Percentiles rank a stretch among this genome's conserved stretches.
Evolutionary conservation across 1,140 invertebrate species (phyloP).

Genomic region (Lerema accius): DNA sequence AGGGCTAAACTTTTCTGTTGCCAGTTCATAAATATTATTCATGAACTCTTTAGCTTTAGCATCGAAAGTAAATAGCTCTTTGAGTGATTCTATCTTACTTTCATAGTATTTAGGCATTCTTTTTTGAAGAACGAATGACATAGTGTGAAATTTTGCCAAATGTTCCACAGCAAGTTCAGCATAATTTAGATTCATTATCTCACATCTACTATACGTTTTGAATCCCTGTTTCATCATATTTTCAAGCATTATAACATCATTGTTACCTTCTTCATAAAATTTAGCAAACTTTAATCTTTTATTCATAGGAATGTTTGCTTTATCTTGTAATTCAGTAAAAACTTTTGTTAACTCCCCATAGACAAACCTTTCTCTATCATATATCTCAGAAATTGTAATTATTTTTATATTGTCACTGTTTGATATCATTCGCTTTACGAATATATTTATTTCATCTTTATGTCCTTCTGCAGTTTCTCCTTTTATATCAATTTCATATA

Average conservation of each 20-base stretch:
- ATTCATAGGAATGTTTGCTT: too few species aligned
- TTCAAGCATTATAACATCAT: constrained; percentile 60
- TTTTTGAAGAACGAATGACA: constrained; percentile 56
- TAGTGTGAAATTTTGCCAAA: constrained; percentile 59
- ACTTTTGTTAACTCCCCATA: too few species aligned
- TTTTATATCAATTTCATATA: constrained; percentile 37
- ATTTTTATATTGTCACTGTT: background rate
- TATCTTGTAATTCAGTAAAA: too few species aligned
- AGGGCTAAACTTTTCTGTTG: background rate
- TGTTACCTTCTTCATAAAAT: constrained; percentile 48
- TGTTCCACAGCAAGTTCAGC: constrained; percentile 51
- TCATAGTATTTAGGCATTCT: constrained; percentile 53
- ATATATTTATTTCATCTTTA: constrained; percentile 36
- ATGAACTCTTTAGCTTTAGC: background rate
- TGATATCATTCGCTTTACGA: constrained; percentile 33
- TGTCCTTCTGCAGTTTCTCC: constrained; percentile 30
- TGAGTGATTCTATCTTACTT: constrained; percentile 40
- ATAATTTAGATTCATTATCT: constrained; percentile 51
- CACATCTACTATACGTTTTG: constrained; percentile 47
- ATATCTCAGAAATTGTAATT: constrained; percentile 7
- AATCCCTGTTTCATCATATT: constrained; percentile 57
- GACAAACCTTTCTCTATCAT: background rate
- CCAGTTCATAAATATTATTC: constrained; percentile 10
- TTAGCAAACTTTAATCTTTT: constrained; percentile 32
- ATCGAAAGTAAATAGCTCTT: background rate